These are phyloP conservation scores for Anser cygnoides DNA, from an alignment of 2,113 vertebrate genomes.

Conservation along the genomic window DNA sequence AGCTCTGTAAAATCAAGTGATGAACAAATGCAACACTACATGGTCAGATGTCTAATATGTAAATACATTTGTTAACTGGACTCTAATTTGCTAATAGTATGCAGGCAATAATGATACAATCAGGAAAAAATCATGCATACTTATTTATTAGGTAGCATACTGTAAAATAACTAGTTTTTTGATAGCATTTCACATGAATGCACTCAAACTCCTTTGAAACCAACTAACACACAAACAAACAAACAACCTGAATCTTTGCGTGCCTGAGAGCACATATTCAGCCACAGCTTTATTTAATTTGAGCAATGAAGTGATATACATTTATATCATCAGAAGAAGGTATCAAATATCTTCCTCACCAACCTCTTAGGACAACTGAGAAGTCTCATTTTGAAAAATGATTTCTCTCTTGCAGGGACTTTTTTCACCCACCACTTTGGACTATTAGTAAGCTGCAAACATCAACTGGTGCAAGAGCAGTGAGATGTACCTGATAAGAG, in stretches of 20 bases:
- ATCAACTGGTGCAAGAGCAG: not conserved
- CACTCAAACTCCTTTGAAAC: not conserved
- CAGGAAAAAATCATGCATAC: not conserved
- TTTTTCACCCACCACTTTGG: not conserved
- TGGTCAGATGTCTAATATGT: not conserved
- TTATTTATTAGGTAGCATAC: not conserved
- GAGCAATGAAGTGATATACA: not conserved
- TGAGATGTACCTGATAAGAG: not conserved
- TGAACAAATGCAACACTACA: not conserved
- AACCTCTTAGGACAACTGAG: not conserved
- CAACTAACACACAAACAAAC: not conserved
- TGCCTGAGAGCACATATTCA: not conserved
- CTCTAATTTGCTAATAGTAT: not conserved
- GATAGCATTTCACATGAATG: not conserved
- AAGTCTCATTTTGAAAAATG: not conserved
- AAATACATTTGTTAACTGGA: conserved; percentile 6
- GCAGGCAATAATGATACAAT: not conserved
- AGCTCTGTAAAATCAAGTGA: not conserved
- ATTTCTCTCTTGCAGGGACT: not conserved
- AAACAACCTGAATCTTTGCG: not conserved
- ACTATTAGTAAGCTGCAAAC: not conserved
- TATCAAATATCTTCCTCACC: not conserved
- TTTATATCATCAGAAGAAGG: not conserved
- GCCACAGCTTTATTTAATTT: not conserved
- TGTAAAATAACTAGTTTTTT: not conserved